Base-by-base conservation (phyloP, 2,797 vertebrate genomes). In the Gallirallus australis region DNA sequence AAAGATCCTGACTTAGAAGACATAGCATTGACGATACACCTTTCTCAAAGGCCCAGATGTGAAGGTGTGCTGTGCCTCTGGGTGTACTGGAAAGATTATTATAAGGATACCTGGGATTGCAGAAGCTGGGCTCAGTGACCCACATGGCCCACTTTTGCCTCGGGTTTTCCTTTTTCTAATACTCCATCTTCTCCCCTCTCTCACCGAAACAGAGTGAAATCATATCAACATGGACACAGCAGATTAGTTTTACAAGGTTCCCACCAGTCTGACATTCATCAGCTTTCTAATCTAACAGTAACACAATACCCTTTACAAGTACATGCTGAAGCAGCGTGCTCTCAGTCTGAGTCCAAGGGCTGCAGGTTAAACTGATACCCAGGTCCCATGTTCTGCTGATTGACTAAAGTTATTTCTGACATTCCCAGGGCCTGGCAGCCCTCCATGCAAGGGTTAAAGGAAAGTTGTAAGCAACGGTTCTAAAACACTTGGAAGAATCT, bases 161-260 rank as follows among this genome's bases (percentile, higher is more conserved):
- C 3, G 48, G 45, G 57, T 77, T 40, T 80, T 85, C 48, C 57
- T 80, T 71, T 82, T 9, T 21, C 47, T 45, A 65, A 81, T 11
- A 81, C 65, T 80, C 56, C 80, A 82, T 91, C 91, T 69, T 86
- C 79, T 85, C 66, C 69, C 6, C 39, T n/a, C 63, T 76, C 66
- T 50, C 9, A 2, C 57, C 60, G 66, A 91, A 93, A 78, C 64
- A 69, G 84, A 82, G 48, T 21, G 75, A 94, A 95, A 93, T 93
- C 60, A 37, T 72, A 96, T 86, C 95, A 93, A 78, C 83, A 89
- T 87, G 96, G 93, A 93, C 65, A 83, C 53, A 96, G 93, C 92
- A 97, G 95, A 91, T 95, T 94, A 96, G 89, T 63, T 96, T 93
- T 95, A 96, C 94, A 95, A 96, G 92, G 82, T 96, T 95, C 94